Conservation (phyloP, 1,140 invertebrate species). For the Bombus turneri region DNA sequence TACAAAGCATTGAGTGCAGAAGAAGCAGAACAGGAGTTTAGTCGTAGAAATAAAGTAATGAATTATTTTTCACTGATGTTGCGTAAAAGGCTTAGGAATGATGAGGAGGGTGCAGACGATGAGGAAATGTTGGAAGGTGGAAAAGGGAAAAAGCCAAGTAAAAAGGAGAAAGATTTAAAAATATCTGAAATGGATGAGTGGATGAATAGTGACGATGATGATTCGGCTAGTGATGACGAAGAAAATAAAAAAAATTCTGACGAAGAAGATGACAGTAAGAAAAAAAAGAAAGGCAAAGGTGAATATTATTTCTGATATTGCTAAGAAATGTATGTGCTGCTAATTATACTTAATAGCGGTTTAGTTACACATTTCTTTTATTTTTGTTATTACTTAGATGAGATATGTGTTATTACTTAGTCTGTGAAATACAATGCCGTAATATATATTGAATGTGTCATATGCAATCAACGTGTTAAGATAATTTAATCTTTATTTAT, state of each 20-base stretch:
- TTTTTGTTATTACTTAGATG: background rate
- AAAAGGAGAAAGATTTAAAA: constrained; percentile 88
- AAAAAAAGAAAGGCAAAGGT: constrained; percentile 85
- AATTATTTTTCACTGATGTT: constrained; percentile 98
- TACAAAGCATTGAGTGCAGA: constrained; percentile 97
- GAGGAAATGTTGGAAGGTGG: constrained; percentile 84
- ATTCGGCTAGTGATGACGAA: constrained; percentile 86
- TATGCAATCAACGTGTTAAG: too few species aligned
- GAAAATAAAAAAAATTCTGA: constrained; percentile 87
- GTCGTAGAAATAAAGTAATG: constrained; percentile 95
- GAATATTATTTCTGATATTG: constrained; percentile 15
- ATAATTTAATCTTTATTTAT: too few species aligned
- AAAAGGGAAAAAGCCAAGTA: constrained; percentile 83
- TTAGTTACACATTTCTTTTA: background rate
- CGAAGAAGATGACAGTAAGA: constrained; percentile 86
- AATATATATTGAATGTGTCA: too few species aligned
- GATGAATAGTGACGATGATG: constrained; percentile 91
- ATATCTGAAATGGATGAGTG: constrained; percentile 97
- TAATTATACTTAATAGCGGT: constrained; percentile 4
- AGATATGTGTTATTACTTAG: background rate
- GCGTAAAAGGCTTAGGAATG: constrained; percentile 92
- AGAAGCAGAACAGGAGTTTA: constrained; percentile 98
- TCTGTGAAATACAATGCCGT: too few species aligned
- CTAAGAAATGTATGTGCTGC: constrained; percentile 8
- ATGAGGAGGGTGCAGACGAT: constrained; percentile 90